Conservation (phyloP, 2,888 invertebrate species). For the Acronicta leporina region DNA sequence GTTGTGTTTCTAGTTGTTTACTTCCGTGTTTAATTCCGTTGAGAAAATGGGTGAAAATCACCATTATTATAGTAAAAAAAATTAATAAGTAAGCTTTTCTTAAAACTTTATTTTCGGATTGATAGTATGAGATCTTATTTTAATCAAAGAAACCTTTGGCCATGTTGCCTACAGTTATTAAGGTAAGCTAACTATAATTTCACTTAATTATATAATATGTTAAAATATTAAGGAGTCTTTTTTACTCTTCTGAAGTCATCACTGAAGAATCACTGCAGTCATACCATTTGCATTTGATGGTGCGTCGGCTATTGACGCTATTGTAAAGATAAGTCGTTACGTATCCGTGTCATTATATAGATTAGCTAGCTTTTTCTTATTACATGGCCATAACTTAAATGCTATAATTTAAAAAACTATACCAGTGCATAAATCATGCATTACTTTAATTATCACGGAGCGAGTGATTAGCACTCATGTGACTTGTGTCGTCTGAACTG, state of each 20-base stretch:
- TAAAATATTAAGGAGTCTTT: too few species aligned
- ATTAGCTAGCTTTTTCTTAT: slow-evolving; percentile 2
- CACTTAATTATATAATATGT: too few species aligned
- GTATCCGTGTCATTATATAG: slow-evolving; percentile 2
- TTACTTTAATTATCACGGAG: slow-evolving; percentile 42
- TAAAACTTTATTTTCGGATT: background rate
- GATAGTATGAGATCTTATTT: background rate
- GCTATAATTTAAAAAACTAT: slow-evolving; percentile 18
- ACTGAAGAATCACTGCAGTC: too few species aligned
- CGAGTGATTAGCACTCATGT: slow-evolving; percentile 34
- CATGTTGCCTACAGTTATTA: too few species aligned
- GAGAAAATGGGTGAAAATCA: slow-evolving; percentile 14
- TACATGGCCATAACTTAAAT: slow-evolving; percentile 7
- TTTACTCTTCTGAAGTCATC: too few species aligned
- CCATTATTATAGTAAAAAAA: background rate
- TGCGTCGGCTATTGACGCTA: too few species aligned
- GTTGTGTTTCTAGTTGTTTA: background rate
- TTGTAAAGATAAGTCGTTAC: too few species aligned
- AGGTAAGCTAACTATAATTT: too few species aligned
- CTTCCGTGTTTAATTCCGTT: slow-evolving; percentile 16
- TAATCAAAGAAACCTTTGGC: background rate
- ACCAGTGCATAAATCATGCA: slow-evolving; percentile 42
- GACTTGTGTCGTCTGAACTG: slow-evolving; percentile 24
- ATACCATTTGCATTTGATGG: too few species aligned
- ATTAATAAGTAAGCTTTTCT: background rate